Conservation (phyloP, 2,888 invertebrate genomes). For the Portevinia maculata region DNA sequence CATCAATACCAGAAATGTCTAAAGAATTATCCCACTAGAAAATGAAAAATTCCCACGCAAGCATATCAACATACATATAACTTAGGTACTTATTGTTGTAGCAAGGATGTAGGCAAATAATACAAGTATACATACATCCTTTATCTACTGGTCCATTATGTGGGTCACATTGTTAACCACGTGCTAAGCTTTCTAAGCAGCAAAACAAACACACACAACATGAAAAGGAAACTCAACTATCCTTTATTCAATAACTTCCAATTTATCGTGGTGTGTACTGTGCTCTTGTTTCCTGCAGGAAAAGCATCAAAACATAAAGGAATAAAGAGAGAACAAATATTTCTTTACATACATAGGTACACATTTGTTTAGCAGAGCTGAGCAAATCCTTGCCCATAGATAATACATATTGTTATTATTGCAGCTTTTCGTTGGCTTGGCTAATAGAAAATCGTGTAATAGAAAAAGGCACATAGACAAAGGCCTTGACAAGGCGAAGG, state of each 20-base stretch:
- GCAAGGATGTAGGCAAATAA: neutral
- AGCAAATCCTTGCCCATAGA: conserved; percentile 48
- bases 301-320: neutral
- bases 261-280: neutral
- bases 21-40: neutral
- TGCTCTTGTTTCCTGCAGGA: neutral
- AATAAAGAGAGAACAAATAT: conserved; percentile 25
- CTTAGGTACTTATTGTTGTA: neutral
- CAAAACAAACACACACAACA: neutral
- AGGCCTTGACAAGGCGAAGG: conserved; percentile 56
- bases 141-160: conserved; percentile 11
- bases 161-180: conserved; percentile 24
- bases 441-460: conserved; percentile 8
- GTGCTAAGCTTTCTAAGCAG: conserved; percentile 6
- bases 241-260: neutral
- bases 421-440: conserved; percentile 32
- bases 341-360: conserved; percentile 40
- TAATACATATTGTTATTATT: conserved; percentile 39
- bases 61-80: too few species aligned
- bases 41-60: neutral
- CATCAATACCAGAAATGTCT: neutral
- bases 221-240: neutral
- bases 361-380: neutral
- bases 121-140: conserved; percentile 2
- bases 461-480: conserved; percentile 34